phyloP scores from a whole-genome alignment of 1,140 invertebrate species.

The Fopius arisanus region DNA sequence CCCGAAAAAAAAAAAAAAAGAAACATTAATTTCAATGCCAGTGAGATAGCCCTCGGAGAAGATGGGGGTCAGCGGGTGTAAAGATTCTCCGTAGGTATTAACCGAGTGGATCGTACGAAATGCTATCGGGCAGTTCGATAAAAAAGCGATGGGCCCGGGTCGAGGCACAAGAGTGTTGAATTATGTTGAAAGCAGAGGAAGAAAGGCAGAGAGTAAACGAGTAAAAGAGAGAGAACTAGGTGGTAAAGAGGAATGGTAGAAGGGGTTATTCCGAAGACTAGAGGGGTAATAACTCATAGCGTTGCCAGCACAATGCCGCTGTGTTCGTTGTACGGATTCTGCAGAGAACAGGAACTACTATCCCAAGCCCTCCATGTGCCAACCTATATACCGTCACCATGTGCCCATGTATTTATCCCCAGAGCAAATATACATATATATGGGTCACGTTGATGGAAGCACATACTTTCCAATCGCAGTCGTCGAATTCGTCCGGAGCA shows the following conservation, averaged over 20 bases:
- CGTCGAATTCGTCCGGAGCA: too few species aligned
- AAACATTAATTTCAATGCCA: conserved; percentile 1
- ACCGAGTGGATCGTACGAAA: conserved; percentile 43
- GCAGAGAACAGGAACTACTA: conserved; percentile 43
- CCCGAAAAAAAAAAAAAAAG: not conserved
- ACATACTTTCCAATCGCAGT: not conserved
- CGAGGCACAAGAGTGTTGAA: conserved; percentile 55
- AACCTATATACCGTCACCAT: conserved; percentile 26
- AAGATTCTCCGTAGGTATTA: conserved; percentile 20
- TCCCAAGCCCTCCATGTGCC: conserved; percentile 28
- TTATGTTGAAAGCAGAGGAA: conserved; percentile 48
- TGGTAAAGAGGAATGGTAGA: conserved; percentile 22
- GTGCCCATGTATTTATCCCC: not conserved
- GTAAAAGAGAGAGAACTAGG: conserved; percentile 26
- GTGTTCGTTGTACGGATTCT: conserved; percentile 56
- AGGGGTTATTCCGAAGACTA: conserved; percentile 46
- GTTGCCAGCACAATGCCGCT: conserved; percentile 60
- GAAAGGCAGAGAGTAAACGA: conserved; percentile 38
- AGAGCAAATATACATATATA: not conserved
- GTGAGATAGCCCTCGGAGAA: not conserved
- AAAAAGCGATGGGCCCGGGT: conserved; percentile 43
- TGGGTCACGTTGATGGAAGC: not conserved
- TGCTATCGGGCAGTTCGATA: conserved; percentile 45
- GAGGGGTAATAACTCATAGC: conserved; percentile 61
- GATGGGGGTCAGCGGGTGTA: not conserved